phyloP scores from a whole-genome alignment of 2,888 invertebrate genomes.

The Spicauda simplicius region DNA sequence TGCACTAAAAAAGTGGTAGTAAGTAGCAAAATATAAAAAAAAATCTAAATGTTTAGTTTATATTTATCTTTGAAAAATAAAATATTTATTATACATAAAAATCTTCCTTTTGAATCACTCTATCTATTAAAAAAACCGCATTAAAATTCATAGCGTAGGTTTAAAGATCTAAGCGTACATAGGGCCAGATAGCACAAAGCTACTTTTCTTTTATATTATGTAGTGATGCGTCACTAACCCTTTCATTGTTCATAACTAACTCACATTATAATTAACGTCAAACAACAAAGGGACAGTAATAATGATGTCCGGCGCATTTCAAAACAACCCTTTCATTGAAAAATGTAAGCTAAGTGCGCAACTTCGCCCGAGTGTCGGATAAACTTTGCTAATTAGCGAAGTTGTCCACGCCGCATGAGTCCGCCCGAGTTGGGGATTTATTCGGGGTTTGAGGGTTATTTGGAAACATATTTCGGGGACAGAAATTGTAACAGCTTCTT shows the following conservation, averaged over 20 bases:
- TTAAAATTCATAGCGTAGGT: no score
- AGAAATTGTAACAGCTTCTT: constrained; percentile 4
- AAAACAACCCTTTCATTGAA: constrained; percentile 24
- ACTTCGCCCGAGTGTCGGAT: constrained; percentile 15
- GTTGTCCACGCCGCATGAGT: constrained; percentile 20
- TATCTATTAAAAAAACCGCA: no score
- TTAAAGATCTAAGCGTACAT: no score
- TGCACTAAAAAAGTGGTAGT: no score
- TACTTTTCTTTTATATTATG: no score
- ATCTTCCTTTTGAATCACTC: no score
- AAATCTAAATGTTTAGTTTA: no score
- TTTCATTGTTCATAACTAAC: background rate
- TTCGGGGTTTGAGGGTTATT: constrained; percentile 9
- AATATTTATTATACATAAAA: no score
- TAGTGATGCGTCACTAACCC: background rate
- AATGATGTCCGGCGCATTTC: constrained; percentile 13
- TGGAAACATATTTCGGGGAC: background rate
- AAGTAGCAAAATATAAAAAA: no score
- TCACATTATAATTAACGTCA: background rate
- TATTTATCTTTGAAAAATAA: no score
- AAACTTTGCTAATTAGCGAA: constrained; percentile 30
- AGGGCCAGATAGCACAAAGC: no score
- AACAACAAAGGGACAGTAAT: constrained; percentile 4
- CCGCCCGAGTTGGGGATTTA: constrained; percentile 14
- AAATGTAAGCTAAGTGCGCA: constrained; percentile 15